phyloP scores from a whole-genome alignment of 2,113 vertebrate species.

The Centropus bengalensis region DNA sequence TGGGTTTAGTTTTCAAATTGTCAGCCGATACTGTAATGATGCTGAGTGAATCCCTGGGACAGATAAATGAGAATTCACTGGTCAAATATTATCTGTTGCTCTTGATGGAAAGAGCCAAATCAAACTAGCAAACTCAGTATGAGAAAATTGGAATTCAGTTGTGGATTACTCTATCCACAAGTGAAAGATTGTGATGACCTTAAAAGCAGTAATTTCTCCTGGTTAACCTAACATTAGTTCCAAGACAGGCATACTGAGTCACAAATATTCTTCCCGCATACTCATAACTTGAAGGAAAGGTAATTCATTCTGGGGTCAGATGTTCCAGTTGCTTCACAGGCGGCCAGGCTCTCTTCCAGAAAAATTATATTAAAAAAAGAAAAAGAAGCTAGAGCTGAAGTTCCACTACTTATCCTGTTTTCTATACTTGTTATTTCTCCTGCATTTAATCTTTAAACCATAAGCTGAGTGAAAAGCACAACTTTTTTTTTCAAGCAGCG shows the following conservation, averaged over 20 bases:
- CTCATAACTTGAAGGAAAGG: neutral
- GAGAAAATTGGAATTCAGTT: neutral
- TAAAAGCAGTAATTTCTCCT: constrained; percentile 3
- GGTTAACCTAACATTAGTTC: neutral
- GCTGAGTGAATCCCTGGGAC: neutral
- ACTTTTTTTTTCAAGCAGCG: neutral
- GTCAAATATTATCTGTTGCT: neutral
- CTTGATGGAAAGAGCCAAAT: neutral
- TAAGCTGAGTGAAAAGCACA: neutral
- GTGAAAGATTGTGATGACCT: neutral
- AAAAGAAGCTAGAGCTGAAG: neutral
- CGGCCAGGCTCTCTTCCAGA: neutral
- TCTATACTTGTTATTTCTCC: neutral
- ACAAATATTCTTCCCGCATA: neutral
- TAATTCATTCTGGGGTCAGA: neutral
- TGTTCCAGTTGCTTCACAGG: neutral
- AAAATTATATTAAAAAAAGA: neutral
- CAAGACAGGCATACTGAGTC: neutral
- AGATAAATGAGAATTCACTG: neutral
- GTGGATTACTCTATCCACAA: neutral
- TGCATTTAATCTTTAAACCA: neutral
- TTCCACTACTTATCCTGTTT: neutral
- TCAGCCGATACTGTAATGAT: neutral
- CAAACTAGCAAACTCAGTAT: neutral
- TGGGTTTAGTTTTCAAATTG: neutral